Conservation (phyloP, 1,140 invertebrate genomes). For the Drosophila quadrilineata region DNA sequence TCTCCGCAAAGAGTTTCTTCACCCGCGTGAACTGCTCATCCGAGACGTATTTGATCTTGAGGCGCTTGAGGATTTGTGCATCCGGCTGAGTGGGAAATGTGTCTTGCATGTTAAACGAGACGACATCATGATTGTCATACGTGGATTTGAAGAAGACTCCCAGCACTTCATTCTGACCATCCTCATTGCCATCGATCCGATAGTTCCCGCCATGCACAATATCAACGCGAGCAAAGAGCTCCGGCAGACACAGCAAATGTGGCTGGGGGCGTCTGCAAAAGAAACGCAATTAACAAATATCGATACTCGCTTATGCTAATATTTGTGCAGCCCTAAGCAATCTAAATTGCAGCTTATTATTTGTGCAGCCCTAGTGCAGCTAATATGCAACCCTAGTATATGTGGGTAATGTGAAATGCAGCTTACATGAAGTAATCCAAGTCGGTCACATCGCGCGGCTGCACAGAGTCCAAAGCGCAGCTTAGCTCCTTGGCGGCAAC, state of each 20-base stretch:
- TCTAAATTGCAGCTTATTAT: too few species aligned
- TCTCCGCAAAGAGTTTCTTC: conserved; percentile 85
- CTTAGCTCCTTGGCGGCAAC: conserved; percentile 50
- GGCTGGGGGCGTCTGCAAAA: conserved; percentile 82
- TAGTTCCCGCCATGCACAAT: conserved; percentile 84
- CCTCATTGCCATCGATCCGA: conserved; percentile 80
- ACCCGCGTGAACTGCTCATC: conserved; percentile 71
- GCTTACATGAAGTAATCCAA: conserved; percentile 84
- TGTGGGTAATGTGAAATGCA: not conserved
- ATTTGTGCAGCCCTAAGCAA: too few species aligned
- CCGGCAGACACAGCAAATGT: conserved; percentile 88
- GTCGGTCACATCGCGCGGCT: conserved; percentile 84
- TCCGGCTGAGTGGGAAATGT: conserved; percentile 66
- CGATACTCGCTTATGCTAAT: not conserved
- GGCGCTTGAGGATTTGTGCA: conserved; percentile 78
- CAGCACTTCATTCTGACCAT: conserved; percentile 65
- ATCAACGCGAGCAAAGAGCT: conserved; percentile 90
- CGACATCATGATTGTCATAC: conserved; percentile 82
- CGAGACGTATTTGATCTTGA: conserved; percentile 75
- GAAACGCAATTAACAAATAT: not conserved
- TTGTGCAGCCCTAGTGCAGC: too few species aligned
- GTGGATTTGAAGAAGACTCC: conserved; percentile 82
- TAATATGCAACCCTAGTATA: too few species aligned
- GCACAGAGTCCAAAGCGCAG: conserved; percentile 86
- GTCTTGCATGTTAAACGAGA: conserved; percentile 68